These are phyloP conservation scores for Dermochelys coriacea DNA, from an alignment of 2,797 vertebrate species.

Conservation along the genomic window DNA sequence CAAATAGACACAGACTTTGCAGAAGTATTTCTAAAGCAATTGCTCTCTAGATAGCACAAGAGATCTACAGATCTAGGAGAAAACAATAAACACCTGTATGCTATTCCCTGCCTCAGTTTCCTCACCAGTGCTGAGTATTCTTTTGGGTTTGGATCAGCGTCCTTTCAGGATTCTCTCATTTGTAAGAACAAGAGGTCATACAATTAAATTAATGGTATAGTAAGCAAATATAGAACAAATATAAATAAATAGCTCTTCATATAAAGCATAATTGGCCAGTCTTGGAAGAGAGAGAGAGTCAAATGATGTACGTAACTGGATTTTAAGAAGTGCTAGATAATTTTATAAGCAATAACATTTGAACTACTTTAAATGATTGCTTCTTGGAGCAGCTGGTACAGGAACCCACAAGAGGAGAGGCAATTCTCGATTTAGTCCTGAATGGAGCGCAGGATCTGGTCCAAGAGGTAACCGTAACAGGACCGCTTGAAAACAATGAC, in stretches of 20 bases:
- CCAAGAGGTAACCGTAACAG: no score
- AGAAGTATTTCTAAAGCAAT: not conserved
- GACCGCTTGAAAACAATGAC: no score
- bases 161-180: not conserved
- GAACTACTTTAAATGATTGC: no score
- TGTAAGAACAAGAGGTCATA: not conserved
- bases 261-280: not conserved
- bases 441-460: no score
- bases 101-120: no score
- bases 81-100: no score
- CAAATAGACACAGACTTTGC: fast-evolving
- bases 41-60: not conserved
- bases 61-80: not conserved
- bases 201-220: not conserved
- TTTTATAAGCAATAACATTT: not conserved
- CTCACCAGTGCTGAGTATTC: no score
- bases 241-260: not conserved
- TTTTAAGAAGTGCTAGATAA: not conserved
- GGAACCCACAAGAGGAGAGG: no score
- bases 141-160: no score
- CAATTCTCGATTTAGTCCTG: no score
- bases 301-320: not conserved
- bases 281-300: not conserved
- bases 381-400: no score
- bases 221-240: not conserved